A percentile compares a stretch with the other conserved stretches of the same genome.
phyloP scores from a whole-genome alignment of 1,140 invertebrate species.

The Drosophila repleta region DNA sequence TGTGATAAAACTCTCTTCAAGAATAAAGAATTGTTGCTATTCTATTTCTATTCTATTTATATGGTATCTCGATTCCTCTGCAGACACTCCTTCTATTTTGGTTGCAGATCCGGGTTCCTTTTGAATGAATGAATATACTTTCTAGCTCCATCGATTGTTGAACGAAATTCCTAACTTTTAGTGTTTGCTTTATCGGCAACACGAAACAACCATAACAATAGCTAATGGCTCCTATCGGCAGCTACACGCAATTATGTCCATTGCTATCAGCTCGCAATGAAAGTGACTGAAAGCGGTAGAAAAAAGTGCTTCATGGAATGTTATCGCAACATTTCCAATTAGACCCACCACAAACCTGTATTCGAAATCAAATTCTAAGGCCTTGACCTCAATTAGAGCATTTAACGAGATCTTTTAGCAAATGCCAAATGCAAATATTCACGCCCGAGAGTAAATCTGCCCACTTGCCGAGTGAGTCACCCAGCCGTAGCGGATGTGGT shows the following conservation, averaged over 20 bases:
- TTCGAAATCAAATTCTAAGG: not conserved
- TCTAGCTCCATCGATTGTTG: not conserved
- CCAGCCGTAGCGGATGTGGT: conserved; percentile 40
- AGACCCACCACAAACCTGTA: not conserved
- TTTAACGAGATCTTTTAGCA: conserved; percentile 18
- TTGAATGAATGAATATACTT: not conserved
- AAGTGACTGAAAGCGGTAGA: conserved; percentile 17
- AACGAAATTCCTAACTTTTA: not conserved
- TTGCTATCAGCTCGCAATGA: conserved; percentile 22
- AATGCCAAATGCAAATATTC: conserved; percentile 35
- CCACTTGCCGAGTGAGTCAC: conserved; percentile 25
- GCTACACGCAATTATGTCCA: conserved; percentile 15
- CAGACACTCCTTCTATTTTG: not conserved
- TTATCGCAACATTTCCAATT: conserved; percentile 7
- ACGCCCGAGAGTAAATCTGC: conserved; percentile 4
- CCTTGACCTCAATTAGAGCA: conserved; percentile 35
- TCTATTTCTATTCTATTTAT: conserved; percentile 1
- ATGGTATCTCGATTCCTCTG: not conserved
- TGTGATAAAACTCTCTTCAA: conserved; percentile 16
- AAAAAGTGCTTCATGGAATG: conserved; percentile 13
- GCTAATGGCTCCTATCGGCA: conserved; percentile 23
- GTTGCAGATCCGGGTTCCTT: not conserved
- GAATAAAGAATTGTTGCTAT: conserved; percentile 4
- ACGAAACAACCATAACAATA: conserved; percentile 22
- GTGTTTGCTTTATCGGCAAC: conserved; percentile 19